Conservation (phyloP, 2,888 invertebrate species). For the Doris montereyensis region DNA sequence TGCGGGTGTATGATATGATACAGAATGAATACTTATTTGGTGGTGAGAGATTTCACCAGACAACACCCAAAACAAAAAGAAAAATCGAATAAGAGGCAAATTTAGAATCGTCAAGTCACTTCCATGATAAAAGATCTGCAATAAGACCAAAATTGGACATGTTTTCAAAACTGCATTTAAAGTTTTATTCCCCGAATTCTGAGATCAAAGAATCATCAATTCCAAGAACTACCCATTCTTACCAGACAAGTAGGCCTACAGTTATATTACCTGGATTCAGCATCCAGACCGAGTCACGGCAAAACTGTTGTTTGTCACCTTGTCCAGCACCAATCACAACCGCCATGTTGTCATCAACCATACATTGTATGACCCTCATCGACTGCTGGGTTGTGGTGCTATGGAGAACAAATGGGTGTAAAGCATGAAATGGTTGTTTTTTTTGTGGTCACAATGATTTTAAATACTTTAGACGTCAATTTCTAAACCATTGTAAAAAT, state of each 20-base stretch:
- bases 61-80: neutral
- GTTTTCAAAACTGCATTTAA: neutral
- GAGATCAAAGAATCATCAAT: neutral
- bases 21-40: too few relatives aligned
- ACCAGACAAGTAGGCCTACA: too few relatives aligned
- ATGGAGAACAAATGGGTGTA: conserved; percentile 21
- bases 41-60: too few relatives aligned
- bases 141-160: neutral
- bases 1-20: too few relatives aligned
- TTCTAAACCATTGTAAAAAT: neutral
- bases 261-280: conserved; percentile 53
- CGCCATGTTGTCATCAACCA: conserved; percentile 59
- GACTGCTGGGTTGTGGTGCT: conserved; percentile 60
- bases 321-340: conserved; percentile 69
- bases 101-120: neutral
- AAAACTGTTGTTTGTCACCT: conserved; percentile 65
- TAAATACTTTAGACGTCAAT: neutral
- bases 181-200: neutral
- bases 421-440: neutral
- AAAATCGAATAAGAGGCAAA: neutral
- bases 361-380: conserved; percentile 69
- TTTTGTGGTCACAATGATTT: neutral
- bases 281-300: conserved; percentile 67
- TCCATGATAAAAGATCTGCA: neutral
- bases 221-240: neutral